phyloP scores from a whole-genome alignment of 2,797 vertebrate species.

The Syngnathus rostellatus region DNA sequence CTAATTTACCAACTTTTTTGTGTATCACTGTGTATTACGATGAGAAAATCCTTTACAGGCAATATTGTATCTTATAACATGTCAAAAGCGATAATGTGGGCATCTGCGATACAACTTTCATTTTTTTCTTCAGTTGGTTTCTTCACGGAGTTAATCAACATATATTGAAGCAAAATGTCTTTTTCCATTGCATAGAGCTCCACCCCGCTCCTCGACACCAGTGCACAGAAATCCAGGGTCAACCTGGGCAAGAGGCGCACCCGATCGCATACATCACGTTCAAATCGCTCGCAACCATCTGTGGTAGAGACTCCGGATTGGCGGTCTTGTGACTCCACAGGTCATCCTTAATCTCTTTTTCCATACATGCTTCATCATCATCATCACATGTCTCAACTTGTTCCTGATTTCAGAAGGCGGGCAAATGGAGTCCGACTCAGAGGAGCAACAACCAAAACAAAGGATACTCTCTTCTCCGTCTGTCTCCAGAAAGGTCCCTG shows the following conservation, averaged over 20 bases:
- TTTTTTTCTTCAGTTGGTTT: not conserved
- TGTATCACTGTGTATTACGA: not conserved
- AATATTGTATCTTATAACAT: too few species aligned
- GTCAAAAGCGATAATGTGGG: too few species aligned
- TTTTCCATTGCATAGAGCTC: slow-evolving; percentile 60
- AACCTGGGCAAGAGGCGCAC: slow-evolving; percentile 69
- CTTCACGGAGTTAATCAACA: not conserved
- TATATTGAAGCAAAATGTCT: not conserved
- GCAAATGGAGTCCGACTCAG: slow-evolving; percentile 41
- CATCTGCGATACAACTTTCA: too few species aligned
- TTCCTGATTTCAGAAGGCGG: slow-evolving; percentile 24
- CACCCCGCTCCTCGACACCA: slow-evolving; percentile 74
- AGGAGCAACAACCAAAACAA: slow-evolving; percentile 44
- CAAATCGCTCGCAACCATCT: slow-evolving; percentile 37
- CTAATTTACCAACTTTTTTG: not conserved
- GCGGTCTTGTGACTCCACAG: slow-evolving; percentile 77
- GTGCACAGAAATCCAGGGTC: slow-evolving; percentile 72
- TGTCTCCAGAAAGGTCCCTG: slow-evolving; percentile 64
- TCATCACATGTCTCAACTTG: not conserved
- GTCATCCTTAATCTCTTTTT: slow-evolving; percentile 42
- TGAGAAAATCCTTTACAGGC: too few species aligned
- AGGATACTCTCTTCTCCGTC: slow-evolving; percentile 26
- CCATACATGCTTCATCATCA: not conserved
- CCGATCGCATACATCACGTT: slow-evolving; percentile 67
- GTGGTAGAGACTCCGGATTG: slow-evolving; percentile 42